These are phyloP conservation scores for Leptestheria dahalacensis DNA, from an alignment of 1,140 invertebrate species.

Conservation along the genomic window DNA sequence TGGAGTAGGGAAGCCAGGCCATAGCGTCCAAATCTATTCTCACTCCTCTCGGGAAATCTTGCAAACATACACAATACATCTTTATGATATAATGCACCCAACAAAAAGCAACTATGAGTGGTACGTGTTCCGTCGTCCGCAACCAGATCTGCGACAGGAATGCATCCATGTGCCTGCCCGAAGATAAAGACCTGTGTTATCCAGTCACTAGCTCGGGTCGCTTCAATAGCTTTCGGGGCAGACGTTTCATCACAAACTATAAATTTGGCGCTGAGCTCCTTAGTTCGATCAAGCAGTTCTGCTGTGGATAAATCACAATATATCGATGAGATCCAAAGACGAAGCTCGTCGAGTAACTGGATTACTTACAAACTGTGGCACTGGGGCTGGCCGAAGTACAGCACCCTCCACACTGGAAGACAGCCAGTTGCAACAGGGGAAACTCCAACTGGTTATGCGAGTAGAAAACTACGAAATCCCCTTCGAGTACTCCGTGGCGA, in stretches of 20 bases:
- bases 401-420: not conserved
- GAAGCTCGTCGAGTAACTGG: no score
- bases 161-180: not conserved
- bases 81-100: no score
- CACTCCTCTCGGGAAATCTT: not conserved
- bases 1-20: conserved; percentile 17
- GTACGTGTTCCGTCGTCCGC: not conserved
- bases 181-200: not conserved
- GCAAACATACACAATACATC: no score
- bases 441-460: not conserved
- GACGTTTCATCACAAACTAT: not conserved
- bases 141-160: not conserved
- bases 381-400: not conserved
- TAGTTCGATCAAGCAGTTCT: not conserved
- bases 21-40: conserved; percentile 1
- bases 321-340: no score
- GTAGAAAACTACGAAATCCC: not conserved
- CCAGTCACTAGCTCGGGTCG: not conserved
- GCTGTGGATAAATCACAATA: not conserved
- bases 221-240: not conserved
- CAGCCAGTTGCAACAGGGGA: not conserved
- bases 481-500: not conserved
- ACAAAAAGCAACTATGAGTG: not conserved
- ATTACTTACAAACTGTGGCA: not conserved
- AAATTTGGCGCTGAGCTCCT: not conserved